A percentile compares a stretch with the other conserved stretches of the same genome.
These are phyloP conservation scores for Siniperca obscura DNA, from an alignment of 2,797 vertebrate genomes.

Conservation along the genomic window DNA sequence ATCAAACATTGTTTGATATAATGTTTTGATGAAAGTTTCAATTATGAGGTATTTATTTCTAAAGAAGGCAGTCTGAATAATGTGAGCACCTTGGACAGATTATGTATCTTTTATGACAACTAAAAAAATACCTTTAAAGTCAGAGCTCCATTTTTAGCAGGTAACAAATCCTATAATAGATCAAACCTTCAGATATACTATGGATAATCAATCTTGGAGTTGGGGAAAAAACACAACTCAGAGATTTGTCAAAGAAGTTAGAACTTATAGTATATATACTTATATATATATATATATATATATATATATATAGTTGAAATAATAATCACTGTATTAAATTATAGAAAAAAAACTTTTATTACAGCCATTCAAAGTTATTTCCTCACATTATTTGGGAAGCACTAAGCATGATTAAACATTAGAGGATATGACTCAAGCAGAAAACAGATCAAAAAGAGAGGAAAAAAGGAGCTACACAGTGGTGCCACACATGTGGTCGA, in stretches of 20 bases:
- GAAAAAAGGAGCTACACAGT: slow-evolving; percentile 69
- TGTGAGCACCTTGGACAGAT: neutral
- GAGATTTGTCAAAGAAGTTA: neutral
- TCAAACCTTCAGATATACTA: neutral
- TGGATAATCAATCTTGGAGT: neutral
- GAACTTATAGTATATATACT: too few relatives aligned
- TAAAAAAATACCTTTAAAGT: neutral
- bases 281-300: too few relatives aligned
- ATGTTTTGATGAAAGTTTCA: neutral
- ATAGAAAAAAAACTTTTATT: slow-evolving; percentile 27
- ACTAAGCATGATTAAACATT: slow-evolving; percentile 81
- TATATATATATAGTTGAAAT: neutral
- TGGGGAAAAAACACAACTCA: neutral
- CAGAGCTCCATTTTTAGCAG: neutral
- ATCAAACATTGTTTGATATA: slow-evolving; percentile 2
- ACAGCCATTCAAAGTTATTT: slow-evolving; percentile 41
- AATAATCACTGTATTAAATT: slow-evolving; percentile 5
- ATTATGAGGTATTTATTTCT: neutral
- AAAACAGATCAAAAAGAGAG: slow-evolving; percentile 76
- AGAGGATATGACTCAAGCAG: slow-evolving; percentile 75
- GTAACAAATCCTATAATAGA: neutral
- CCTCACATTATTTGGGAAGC: slow-evolving; percentile 52
- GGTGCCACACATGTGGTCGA: slow-evolving; percentile 80
- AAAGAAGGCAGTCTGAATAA: neutral
- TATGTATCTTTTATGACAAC: neutral